phyloP scores from a whole-genome alignment of 2,113 vertebrate genomes.

The Cisticola juncidis region DNA sequence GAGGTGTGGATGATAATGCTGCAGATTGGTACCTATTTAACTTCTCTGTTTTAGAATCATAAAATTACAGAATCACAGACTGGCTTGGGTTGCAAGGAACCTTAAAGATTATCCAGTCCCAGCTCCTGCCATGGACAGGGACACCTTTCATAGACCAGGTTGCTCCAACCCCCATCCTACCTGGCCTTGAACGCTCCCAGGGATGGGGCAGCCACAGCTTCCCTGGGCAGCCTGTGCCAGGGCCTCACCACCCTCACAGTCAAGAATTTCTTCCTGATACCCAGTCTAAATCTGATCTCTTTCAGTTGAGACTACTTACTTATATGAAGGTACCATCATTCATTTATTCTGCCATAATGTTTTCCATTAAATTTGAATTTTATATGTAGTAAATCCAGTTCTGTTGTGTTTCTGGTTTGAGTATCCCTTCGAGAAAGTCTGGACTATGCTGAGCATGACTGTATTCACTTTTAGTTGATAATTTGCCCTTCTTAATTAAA shows the following conservation, averaged over 20 bases:
- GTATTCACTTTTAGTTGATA: not conserved
- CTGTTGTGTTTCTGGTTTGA: not conserved
- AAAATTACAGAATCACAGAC: not conserved
- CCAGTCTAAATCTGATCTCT: not conserved
- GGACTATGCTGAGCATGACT: not conserved
- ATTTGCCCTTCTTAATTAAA: not conserved
- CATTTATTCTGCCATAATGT: not conserved
- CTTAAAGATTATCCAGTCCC: not conserved
- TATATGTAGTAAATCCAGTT: not conserved
- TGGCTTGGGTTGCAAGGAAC: not conserved
- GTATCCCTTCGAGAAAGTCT: not conserved
- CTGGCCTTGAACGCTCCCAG: rapidly evolving
- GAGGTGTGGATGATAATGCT: not conserved
- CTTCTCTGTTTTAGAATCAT: not conserved
- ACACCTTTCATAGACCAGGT: not conserved
- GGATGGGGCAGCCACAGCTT: not conserved
- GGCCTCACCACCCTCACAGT: not conserved
- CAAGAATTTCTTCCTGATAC: not conserved
- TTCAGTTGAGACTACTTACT: not conserved
- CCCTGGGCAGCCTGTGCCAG: not conserved
- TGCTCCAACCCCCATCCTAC: rapidly evolving
- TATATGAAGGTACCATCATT: not conserved
- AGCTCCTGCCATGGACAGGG: not conserved
- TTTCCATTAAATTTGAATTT: not conserved
- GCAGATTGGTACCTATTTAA: not conserved